Evolutionary conservation across 2,888 invertebrate species (phyloP).

Genomic region (Halictus ligatus): DNA sequence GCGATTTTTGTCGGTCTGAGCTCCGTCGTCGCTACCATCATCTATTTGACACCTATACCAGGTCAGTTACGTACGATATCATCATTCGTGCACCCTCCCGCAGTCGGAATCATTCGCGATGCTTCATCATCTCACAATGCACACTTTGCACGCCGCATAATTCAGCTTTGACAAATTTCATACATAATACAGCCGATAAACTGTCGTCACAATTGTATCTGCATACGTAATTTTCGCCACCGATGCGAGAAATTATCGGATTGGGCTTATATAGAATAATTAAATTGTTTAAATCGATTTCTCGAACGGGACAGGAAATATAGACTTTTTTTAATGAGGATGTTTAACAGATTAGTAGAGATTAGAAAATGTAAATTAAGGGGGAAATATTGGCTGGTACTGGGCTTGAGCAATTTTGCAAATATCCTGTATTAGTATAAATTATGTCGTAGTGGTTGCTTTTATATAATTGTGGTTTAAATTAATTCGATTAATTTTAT

Average conservation of each 20-base stretch:
- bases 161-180: neutral
- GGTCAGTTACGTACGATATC: constrained; percentile 83
- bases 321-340: neutral
- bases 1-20: constrained; percentile 88
- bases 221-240: neutral
- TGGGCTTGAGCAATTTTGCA: neutral
- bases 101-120: neutral
- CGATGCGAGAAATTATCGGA: neutral
- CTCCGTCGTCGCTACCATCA: constrained; percentile 88
- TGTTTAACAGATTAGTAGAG: neutral
- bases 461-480: too few relatives aligned
- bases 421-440: neutral
- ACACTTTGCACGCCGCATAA: neutral
- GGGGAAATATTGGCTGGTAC: neutral
- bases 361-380: neutral
- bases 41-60: constrained; percentile 90
- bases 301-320: neutral
- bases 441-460: neutral
- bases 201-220: neutral
- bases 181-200: neutral
- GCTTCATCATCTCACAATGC: neutral
- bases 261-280: neutral
- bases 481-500: too few relatives aligned
- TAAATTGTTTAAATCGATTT: neutral
- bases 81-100: neutral